A percentile compares a stretch with the other conserved stretches of the same genome.
phyloP scores from a whole-genome alignment of 2,888 invertebrate genomes.

The Eupithecia vulgata region DNA sequence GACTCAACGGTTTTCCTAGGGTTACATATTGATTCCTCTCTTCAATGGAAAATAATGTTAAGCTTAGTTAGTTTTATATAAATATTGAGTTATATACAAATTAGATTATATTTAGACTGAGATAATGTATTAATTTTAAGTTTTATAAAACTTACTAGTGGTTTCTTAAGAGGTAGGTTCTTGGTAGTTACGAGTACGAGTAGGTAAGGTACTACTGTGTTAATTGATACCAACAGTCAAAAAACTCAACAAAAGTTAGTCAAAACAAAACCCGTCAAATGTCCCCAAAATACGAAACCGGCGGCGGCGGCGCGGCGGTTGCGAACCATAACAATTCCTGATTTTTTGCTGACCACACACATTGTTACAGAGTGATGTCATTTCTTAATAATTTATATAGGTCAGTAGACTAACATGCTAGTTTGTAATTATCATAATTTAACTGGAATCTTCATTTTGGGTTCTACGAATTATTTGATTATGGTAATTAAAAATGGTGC shows the following conservation, averaged over 20 bases:
- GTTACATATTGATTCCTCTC: no score
- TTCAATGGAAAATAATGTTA: no score
- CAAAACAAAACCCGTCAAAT: not conserved
- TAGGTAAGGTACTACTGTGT: no score
- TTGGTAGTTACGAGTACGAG: not conserved
- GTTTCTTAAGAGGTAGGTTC: not conserved
- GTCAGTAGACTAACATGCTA: constrained; percentile 34
- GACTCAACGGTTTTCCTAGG: no score
- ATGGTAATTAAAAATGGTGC: not conserved
- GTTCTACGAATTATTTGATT: not conserved
- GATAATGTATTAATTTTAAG: no score
- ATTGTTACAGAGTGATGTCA: constrained; percentile 31
- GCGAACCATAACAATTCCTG: not conserved
- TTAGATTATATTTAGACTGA: no score
- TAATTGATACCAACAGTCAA: not conserved
- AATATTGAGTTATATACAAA: no score
- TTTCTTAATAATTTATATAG: constrained; percentile 35
- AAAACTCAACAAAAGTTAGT: not conserved
- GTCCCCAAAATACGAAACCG: not conserved
- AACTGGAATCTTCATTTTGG: not conserved
- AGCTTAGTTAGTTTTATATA: no score
- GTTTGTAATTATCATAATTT: constrained; percentile 5
- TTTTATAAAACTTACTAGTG: no score
- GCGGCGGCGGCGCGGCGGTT: not conserved
- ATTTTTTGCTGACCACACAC: not conserved